Conservation (phyloP, 2,888 invertebrate species). For the Aquatica leii region DNA sequence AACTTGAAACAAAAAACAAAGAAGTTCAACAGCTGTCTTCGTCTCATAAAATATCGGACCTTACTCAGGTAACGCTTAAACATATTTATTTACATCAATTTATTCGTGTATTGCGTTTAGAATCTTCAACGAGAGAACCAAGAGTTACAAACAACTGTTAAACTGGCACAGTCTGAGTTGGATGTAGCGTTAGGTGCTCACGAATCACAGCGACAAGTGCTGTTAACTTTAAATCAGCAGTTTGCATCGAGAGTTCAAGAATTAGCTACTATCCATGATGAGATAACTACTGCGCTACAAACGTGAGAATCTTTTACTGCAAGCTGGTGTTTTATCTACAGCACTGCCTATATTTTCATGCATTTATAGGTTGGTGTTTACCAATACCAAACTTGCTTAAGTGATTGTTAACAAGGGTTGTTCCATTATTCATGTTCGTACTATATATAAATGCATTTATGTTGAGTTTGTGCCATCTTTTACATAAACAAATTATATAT, state of each 20-base stretch:
- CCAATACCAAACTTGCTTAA: constrained; percentile 26
- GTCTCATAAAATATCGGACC: constrained; percentile 52
- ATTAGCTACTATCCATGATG: constrained; percentile 82
- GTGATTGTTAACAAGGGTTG: constrained; percentile 21
- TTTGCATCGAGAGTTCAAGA: constrained; percentile 82
- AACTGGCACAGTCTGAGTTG: constrained; percentile 80
- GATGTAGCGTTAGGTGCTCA: constrained; percentile 82
- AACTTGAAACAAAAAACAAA: constrained; percentile 83
- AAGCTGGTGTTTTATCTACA: constrained; percentile 19
- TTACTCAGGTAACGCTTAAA: constrained; percentile 38
- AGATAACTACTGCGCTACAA: constrained; percentile 81
- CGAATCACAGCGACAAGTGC: constrained; percentile 81
- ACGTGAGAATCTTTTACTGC: constrained; percentile 59
- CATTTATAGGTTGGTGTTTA: constrained; percentile 23
- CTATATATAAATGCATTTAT: constrained; percentile 30
- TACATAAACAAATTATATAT: constrained; percentile 13
- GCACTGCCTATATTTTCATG: constrained; percentile 15
- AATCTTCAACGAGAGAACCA: constrained; percentile 71
- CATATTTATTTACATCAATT: constrained; percentile 20
- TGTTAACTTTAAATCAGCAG: constrained; percentile 84
- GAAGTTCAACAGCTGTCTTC: constrained; percentile 73
- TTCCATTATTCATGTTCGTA: constrained; percentile 20
- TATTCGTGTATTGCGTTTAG: too few species aligned
- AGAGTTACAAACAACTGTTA: constrained; percentile 72
- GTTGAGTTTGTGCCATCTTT: constrained; percentile 27